Base-by-base conservation (phyloP, 2,888 invertebrate species). In the Lymantria dispar region DNA sequence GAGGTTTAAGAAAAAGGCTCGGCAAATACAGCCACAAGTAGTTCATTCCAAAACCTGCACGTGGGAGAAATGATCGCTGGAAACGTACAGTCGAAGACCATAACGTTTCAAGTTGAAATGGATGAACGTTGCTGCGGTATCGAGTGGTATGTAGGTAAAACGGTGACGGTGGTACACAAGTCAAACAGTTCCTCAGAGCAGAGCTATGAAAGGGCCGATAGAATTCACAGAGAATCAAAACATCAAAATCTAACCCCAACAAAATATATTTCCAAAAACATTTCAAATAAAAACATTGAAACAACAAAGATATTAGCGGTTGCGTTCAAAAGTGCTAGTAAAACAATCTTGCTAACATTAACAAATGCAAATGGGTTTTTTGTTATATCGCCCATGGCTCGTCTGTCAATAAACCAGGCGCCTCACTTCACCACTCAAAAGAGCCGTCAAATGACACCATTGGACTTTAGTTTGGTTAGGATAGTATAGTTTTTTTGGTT, bases 331-430 rank as follows among this genome's bases (percentile, higher is more conserved):
- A 56, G 47, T 56, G 53, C 58, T 57, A 50, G 37, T 60, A 59
- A 63, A 68, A 62, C 59, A 64, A 64, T 50, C 36, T 40, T n/a
- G 22, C 44, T 55, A 40, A 47, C 56, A 61, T 68, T 67, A 67
- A 72, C 72, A 70, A 65, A 73, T 70, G 74, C 69, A 73, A 73
- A 73, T 70, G 57, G 50, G 67, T 70, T 64, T 64, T 66, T 49
- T 62, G 2, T 29, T 31, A 45, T 46, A 51, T n/a, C 46, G 48
- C 61, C 40, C 67, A 11, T n/a, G 1, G 60, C 64, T 60, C 63
- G 68, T 53, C 61, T 56, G 64, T 54, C 46, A 64, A 58, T 13
- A 52, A 43, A 29, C 39, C 54, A 64, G 51, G 72, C 73, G 73
- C 72, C 70, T 59, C 70, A 67, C 66, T 56, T 60, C 54, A 48